Evolutionary conservation across 2,797 vertebrate species (phyloP), one percentile per base, ranked within the genome.

Genomic region (Margarornis squamiger): DNA sequence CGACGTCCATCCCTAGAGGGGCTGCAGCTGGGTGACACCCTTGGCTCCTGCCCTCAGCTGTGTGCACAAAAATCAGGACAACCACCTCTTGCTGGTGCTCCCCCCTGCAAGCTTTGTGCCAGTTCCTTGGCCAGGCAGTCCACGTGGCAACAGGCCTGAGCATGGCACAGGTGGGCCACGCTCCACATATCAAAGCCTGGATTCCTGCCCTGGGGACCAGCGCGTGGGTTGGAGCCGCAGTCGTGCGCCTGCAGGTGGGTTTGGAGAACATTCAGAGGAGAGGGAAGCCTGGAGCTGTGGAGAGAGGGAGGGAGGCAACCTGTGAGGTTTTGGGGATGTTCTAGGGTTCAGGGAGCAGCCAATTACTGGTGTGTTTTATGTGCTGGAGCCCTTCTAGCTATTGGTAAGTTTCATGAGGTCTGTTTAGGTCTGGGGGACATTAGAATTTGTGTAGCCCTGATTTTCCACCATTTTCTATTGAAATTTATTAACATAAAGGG

Each of bases 21-120:
- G 77, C 62, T 86, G 83, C 90, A 88, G 79, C 43, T 29, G 17
- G 70, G 65, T 34, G 1, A 10, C 0, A 0, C 1, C 57, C 76
- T 88, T 46, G 1, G 45, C 77, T 76, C 58, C 74, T 7, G 58
- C 0, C 0, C 57, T 57, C 1, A 1, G 52, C 68, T 80, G 19
- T 2, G 1, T 0, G 0, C 20, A 6, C 81, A 34, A 65, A 61
- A 2, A 14, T 13, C 13, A 22, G 79, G 93, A 86, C 1, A 5
- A 61, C 22, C 4, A 0, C 4, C 46, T 82, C 65, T 57, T 22
- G 9, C 18, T 49, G 46, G 2, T 65, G 23, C 26, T 79, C 30
- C 65, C n/a, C 39, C 12, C 34, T 51, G 74, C 27, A 2, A 93
- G 39, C 81, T 43, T 74, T 2, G 0, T 93, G 84, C 65, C 89